Evolutionary conservation across 92 coral and sea anemone genomes (phyloP).

Genomic region (Galaxea fascicularis): DNA sequence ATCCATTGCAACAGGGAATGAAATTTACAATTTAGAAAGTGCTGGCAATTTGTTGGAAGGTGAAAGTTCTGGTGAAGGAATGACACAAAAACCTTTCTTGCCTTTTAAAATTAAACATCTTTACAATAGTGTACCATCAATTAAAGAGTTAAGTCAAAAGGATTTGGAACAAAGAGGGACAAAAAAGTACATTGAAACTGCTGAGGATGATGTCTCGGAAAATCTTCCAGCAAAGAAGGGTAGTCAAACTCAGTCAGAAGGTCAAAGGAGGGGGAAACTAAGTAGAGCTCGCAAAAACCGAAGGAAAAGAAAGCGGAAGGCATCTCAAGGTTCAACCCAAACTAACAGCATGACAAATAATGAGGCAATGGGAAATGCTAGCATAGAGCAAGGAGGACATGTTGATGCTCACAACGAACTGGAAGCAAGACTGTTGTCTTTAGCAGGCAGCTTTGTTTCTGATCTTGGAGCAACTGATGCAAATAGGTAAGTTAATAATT

Average conservation of each 20-base stretch:
- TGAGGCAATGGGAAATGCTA: not conserved
- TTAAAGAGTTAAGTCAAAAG: slow-evolving; percentile 84
- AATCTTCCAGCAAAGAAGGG: not conserved
- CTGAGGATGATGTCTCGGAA: not conserved
- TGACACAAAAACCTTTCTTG: slow-evolving; percentile 50
- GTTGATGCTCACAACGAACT: slow-evolving; percentile 75
- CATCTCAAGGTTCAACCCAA: slow-evolving; percentile 5
- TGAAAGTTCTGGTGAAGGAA: slow-evolving; percentile 28
- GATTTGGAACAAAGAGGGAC: slow-evolving; percentile 58
- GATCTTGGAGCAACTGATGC: not conserved
- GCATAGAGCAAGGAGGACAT: slow-evolving; percentile 12
- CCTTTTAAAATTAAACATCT: slow-evolving; percentile 88
- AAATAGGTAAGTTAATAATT: slow-evolving; percentile 12
- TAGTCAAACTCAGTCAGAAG: slow-evolving; percentile 3
- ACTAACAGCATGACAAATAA: not conserved
- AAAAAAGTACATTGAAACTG: not conserved
- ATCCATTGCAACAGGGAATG: not conserved
- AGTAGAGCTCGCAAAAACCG: slow-evolving; percentile 31
- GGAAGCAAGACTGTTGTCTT: slow-evolving; percentile 61
- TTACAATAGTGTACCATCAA: slow-evolving; percentile 71
- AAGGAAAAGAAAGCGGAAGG: slow-evolving; percentile 33
- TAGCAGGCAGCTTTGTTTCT: slow-evolving; percentile 51
- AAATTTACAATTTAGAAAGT: slow-evolving; percentile 12
- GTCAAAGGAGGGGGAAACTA: not conserved
- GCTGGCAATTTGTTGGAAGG: slow-evolving; percentile 3